Base-by-base conservation (phyloP, 1,140 invertebrate genomes). In the Drosophila tropicalis region DNA sequence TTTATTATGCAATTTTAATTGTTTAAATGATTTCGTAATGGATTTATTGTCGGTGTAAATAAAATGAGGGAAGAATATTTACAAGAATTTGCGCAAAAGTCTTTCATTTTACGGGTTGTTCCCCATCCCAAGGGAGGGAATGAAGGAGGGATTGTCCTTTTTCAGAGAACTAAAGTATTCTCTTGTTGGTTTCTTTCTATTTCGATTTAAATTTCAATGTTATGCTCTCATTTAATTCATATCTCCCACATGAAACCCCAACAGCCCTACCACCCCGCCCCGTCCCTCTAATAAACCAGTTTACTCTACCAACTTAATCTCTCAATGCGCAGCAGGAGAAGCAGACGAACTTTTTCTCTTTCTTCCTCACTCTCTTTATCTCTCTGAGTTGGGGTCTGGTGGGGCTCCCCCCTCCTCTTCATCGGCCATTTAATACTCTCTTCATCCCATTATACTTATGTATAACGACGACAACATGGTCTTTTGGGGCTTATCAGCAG, bases 1-100 rank as follows among this genome's bases (percentile, higher is more conserved):
- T 89, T 87, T 89, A 89, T 87, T 87, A 87, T 87, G 84, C 80
- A 89, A 87, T 87, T 87, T 89, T 83, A 89, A 87, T 87, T 87
- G 83, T 84, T 83, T 79, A 72, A 72, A 89, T 83, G 79, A 89
- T 89, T 87, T 87, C 76, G 76, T 87, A 87, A 87, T 87, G 83
- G 73, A 89, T 87, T 87, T 83, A 87, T 87, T 87, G 84, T 87
- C 76, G 63, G 56, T 58, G 74, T 72, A 72, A 87, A 87, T 89
- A 83, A 89, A 87, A 70, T 64, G 57, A 54, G 64, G 61, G 63
- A 29, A 5, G 29, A 68, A n/a, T 68, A 70, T 79, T 39, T 40
- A 72, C 39, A 55, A 51, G 47, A 70, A 66, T 73, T 61, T 62
- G 57, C 3, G 15, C 17, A 51, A 41, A 62, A 54, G 39, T 6